Percentiles rank a stretch among this genome's conserved stretches.
Evolutionary conservation across 2,888 invertebrate genomes (phyloP).

Genomic region (Tenodera sinensis): DNA sequence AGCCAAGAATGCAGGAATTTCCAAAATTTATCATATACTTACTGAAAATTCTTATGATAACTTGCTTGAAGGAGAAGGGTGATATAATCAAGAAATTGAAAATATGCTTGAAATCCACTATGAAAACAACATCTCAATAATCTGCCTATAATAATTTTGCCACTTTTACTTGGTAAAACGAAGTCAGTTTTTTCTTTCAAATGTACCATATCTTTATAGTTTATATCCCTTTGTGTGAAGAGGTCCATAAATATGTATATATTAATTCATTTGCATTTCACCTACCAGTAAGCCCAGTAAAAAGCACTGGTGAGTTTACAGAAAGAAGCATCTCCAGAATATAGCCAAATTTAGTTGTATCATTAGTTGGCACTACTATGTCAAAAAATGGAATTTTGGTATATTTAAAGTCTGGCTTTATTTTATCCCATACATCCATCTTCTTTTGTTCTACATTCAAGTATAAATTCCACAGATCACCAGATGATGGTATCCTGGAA

Average conservation of each 20-base stretch:
- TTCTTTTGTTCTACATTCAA: constrained; percentile 66
- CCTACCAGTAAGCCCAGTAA: constrained; percentile 82
- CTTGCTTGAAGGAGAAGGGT: too few species aligned
- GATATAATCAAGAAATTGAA: too few species aligned
- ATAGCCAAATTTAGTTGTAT: constrained; percentile 83
- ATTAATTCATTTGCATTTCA: neutral
- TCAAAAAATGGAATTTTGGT: constrained; percentile 76
- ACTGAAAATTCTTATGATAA: too few species aligned
- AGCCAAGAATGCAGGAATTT: too few species aligned
- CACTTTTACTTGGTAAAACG: too few species aligned
- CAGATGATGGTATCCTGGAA: constrained; percentile 63
- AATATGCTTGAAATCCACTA: too few species aligned
- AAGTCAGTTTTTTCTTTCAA: too few species aligned
- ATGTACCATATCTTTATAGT: too few species aligned
- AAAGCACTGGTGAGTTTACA: constrained; percentile 73
- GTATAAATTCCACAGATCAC: constrained; percentile 72
- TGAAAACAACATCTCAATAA: too few species aligned
- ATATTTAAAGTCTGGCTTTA: constrained; percentile 71
- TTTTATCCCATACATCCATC: constrained; percentile 74
- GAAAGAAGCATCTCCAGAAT: constrained; percentile 71
- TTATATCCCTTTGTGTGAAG: neutral
- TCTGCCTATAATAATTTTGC: too few species aligned
- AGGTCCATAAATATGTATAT: too few species aligned
- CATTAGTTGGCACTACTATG: constrained; percentile 85
- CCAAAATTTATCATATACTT: too few species aligned